Percentiles rank a stretch among this genome's conserved stretches.
phyloP scores from a whole-genome alignment of 2,113 vertebrate species.

The Xiphophorus hellerii region DNA sequence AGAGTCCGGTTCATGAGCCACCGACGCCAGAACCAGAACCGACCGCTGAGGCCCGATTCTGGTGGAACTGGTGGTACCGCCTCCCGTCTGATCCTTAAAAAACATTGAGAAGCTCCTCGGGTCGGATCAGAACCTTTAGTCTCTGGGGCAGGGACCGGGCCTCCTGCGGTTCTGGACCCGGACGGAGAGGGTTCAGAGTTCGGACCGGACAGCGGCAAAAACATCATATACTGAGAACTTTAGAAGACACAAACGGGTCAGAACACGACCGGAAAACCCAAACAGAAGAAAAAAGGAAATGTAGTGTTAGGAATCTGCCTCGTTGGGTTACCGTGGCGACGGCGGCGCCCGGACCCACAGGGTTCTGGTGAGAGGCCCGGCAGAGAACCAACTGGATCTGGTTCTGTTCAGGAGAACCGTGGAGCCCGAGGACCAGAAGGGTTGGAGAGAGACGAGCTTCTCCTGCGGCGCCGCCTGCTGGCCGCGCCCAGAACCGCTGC shows the following conservation, averaged over 20 bases:
- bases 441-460: slow-evolving; percentile 15
- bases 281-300: slow-evolving; percentile 45
- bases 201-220: slow-evolving; percentile 33
- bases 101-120: neutral
- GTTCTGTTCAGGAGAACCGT: neutral
- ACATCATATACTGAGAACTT: slow-evolving; percentile 56
- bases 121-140: neutral
- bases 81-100: neutral
- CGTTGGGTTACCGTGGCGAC: neutral
- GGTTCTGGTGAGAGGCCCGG: slow-evolving; percentile 8
- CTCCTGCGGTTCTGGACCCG: neutral
- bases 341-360: slow-evolving; percentile 16
- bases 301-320: slow-evolving; percentile 59
- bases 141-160: neutral
- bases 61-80: neutral
- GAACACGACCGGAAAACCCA: slow-evolving; percentile 62
- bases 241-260: slow-evolving; percentile 66
- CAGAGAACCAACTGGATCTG: neutral
- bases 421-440: neutral
- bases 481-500: no score
- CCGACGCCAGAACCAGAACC: neutral
- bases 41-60: no score
- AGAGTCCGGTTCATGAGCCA: neutral
- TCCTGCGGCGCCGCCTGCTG: no score
- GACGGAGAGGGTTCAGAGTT: neutral